Evolutionary conservation across 2,888 invertebrate species (phyloP), one percentile per base, ranked within the genome.

Genomic region (Pandemis corylana): DNA sequence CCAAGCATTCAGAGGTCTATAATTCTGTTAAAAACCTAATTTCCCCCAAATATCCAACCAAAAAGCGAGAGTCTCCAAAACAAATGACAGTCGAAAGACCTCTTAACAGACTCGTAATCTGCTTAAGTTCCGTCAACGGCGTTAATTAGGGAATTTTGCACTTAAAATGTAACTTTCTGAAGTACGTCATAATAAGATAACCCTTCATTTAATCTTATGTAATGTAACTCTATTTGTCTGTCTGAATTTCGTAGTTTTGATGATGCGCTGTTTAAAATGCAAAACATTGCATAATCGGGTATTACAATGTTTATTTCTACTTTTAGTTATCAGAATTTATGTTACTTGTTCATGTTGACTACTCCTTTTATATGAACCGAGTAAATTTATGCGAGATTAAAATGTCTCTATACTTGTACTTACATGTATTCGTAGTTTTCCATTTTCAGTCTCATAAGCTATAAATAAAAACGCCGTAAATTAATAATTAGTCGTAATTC

Each of bases 81-180:
- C 69, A 69, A 69, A 69, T 69, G 65, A 65, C 49, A 69, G 46
- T 20, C 62, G 46, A 46, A 72, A 72, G 72, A 51, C 68, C 72
- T 53, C 77, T 76, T 73, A 77, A 74, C 72, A 69, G 77, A 77
- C 78, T 77, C 76, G 68, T 82, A 80, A 82, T 82, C 80, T 79
- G 76, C 77, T 78, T 80, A 79, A 81, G 80, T 81, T 76, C 68
- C 66, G 65, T 76, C 73, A 71, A 76, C 70, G 66, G 46, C 36
- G 72, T 56, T 76, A 69, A 72, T 72, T 68, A 68, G 53, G 62
- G 63, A 49, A 68, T 46, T 72, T 72, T 42, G 28, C 13, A 63
- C 51, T 68, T 28, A 28, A 64, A 63, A 72, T 36, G 53, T 62
- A 53, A 53, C 72, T 67, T 72, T 62, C 42, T 66, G 20, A 36